Conservation (phyloP, 2,888 invertebrate species). For the Drosophila silvestris region DNA sequence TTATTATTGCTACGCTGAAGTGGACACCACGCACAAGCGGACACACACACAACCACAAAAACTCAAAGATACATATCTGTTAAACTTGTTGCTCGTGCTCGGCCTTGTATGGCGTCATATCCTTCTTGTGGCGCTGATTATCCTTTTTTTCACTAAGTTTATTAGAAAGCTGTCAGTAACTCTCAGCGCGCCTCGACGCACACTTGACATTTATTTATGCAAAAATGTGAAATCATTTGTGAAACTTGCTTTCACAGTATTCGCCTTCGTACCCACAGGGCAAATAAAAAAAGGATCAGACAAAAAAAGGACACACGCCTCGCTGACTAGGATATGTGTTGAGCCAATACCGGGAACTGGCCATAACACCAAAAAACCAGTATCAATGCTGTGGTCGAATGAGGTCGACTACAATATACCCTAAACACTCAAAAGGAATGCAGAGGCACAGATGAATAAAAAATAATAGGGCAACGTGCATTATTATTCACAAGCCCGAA, state of each 20-base stretch:
- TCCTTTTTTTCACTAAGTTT: slow-evolving; percentile 72
- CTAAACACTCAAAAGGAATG: background rate
- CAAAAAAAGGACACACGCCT: slow-evolving; percentile 52
- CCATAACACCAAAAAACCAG: background rate
- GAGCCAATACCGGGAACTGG: slow-evolving; percentile 35
- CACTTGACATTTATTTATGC: slow-evolving; percentile 82
- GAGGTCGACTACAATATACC: background rate
- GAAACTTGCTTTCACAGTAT: slow-evolving; percentile 70
- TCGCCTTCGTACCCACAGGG: slow-evolving; percentile 6
- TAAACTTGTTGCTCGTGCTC: slow-evolving; percentile 67
- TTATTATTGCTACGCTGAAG: slow-evolving; percentile 76
- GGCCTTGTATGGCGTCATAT: slow-evolving; percentile 35
- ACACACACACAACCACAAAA: slow-evolving; percentile 12
- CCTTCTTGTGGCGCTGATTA: slow-evolving; percentile 68
- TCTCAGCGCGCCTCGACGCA: slow-evolving; percentile 71
- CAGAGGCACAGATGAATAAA: background rate
- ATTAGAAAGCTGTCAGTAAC: slow-evolving; percentile 80
- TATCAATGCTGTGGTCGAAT: background rate
- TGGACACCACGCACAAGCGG: slow-evolving; percentile 50
- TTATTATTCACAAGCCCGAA: background rate
- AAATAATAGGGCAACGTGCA: no score
- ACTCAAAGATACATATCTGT: slow-evolving; percentile 16
- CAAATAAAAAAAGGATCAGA: slow-evolving; percentile 40
- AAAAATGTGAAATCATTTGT: slow-evolving; percentile 82
- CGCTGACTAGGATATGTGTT: slow-evolving; percentile 47